A percentile compares a stretch with the other conserved stretches of the same genome.
phyloP scores from a whole-genome alignment of 2,797 vertebrate species.

The Lacerta viridis region DNA sequence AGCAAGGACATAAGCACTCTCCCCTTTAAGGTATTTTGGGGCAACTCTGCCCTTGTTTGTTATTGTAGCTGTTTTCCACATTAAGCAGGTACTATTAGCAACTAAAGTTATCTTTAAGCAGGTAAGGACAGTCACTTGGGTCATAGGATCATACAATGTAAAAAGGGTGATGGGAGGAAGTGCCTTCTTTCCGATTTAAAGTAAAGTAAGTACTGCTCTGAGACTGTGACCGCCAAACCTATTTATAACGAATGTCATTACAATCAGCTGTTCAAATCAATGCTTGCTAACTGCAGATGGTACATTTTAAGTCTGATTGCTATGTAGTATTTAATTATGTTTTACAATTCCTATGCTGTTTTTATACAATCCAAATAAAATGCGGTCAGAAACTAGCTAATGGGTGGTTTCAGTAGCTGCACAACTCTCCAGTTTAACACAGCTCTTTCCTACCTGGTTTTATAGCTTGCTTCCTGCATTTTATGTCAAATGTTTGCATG shows the following conservation, averaged over 20 bases:
- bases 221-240: not conserved
- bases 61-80: not conserved
- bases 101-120: not conserved
- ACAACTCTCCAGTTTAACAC: not conserved
- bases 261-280: not conserved
- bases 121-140: not conserved
- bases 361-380: slow-evolving; percentile 32
- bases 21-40: not conserved
- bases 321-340: slow-evolving; percentile 9
- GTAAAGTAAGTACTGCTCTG: not conserved
- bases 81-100: not conserved
- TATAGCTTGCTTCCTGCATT: not conserved
- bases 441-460: not conserved
- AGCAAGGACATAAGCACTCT: not conserved
- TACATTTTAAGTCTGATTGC: not conserved
- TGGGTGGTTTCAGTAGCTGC: not conserved
- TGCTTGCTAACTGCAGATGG: not conserved
- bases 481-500: not conserved
- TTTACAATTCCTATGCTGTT: slow-evolving; percentile 4
- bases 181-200: slow-evolving; percentile 23
- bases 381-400: not conserved
- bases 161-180: not conserved
- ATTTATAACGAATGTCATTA: not conserved
- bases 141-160: not conserved
- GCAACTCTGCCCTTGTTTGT: not conserved